phyloP scores from a whole-genome alignment of 1,140 invertebrate genomes.

The Achatina immaculata region DNA sequence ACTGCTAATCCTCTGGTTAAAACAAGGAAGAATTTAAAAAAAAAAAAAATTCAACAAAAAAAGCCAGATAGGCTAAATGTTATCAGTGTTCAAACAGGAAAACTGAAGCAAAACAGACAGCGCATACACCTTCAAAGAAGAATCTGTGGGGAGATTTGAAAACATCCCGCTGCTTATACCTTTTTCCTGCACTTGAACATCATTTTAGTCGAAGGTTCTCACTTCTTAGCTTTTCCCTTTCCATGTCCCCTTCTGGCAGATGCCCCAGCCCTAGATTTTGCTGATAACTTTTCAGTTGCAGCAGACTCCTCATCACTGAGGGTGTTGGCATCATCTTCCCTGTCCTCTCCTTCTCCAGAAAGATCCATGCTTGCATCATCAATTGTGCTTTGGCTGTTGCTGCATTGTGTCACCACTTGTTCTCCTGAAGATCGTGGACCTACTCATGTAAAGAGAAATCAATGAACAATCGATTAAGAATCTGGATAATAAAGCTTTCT shows the following conservation, averaged over 20 bases:
- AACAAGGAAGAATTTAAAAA: too few species aligned
- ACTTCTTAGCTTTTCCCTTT: slow-evolving; percentile 22
- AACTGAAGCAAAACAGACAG: too few species aligned
- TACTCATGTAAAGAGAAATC: neutral
- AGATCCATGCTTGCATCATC: neutral
- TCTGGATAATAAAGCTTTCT: neutral
- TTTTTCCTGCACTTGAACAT: neutral
- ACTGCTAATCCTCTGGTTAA: too few species aligned
- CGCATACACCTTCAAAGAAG: too few species aligned
- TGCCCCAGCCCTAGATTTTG: neutral
- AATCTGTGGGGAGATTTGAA: too few species aligned
- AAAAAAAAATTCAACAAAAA: too few species aligned
- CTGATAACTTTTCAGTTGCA: neutral
- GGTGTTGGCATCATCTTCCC: neutral
- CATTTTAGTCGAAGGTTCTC: neutral
- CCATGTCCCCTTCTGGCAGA: slow-evolving; percentile 16
- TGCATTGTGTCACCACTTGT: neutral
- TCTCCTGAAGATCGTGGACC: neutral
- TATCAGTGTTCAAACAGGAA: too few species aligned
- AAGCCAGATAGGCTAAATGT: too few species aligned
- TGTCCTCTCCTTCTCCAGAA: neutral
- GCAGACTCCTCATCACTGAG: neutral
- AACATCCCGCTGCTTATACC: too few species aligned
- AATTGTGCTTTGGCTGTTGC: neutral
- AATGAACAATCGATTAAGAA: neutral